Evolutionary conservation across 2,113 vertebrate genomes (phyloP).

Genomic region (Pterophyllum scalare): DNA sequence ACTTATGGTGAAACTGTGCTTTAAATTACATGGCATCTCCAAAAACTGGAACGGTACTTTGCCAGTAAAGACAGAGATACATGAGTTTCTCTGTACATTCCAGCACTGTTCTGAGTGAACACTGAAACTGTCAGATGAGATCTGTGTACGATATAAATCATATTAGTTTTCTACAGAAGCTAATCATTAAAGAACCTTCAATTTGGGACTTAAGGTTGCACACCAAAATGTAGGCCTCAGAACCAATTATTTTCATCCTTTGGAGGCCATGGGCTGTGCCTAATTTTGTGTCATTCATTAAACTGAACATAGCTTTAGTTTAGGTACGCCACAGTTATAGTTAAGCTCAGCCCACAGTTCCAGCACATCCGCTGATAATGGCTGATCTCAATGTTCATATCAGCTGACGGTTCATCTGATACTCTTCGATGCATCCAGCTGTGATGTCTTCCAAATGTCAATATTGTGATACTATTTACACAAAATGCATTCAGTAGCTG

Average conservation of each 20-base stretch:
- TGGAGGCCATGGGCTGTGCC: fast-evolving
- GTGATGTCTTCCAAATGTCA: too few relatives aligned
- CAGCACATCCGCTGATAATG: too few relatives aligned
- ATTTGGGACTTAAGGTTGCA: not conserved
- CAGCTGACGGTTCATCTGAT: not conserved
- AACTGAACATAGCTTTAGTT: not conserved
- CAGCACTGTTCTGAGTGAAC: not conserved
- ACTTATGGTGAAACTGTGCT: not conserved
- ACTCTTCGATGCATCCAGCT: not conserved
- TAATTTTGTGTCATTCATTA: not conserved
- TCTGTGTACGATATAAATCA: not conserved
- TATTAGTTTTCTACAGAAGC: not conserved
- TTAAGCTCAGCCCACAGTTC: not conserved
- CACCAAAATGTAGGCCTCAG: too few relatives aligned
- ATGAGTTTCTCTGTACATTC: not conserved
- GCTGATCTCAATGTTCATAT: not conserved
- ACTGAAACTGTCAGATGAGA: fast-evolving
- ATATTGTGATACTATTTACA: too few relatives aligned
- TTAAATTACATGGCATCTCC: not conserved
- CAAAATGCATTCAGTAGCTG: not conserved
- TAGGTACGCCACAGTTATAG: not conserved
- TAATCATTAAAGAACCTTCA: not conserved
- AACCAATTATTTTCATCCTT: not conserved
- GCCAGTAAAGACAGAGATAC: not conserved
- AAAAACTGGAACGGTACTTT: not conserved